phyloP scores from a whole-genome alignment of 1,140 invertebrate genomes.

The Drosophila ambigua region DNA sequence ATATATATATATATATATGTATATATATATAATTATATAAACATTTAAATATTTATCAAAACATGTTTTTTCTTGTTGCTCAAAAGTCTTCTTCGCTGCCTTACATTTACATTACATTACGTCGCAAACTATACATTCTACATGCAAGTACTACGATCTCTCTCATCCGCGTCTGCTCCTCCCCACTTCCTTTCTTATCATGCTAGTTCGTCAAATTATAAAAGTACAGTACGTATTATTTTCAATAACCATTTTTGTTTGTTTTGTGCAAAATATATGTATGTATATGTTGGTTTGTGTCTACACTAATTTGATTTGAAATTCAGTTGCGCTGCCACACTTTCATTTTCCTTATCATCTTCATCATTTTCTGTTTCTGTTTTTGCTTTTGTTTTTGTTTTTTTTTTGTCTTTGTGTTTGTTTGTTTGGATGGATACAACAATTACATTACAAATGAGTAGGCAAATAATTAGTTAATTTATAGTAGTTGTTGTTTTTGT shows the following conservation, averaged over 20 bases:
- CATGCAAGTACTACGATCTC: slow-evolving; percentile 37
- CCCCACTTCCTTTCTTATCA: not conserved
- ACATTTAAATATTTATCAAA: slow-evolving; percentile 82
- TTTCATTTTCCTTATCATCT: slow-evolving; percentile 35
- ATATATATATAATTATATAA: slow-evolving; percentile 65
- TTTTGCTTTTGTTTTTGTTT: slow-evolving; percentile 24
- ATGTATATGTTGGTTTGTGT: slow-evolving; percentile 20
- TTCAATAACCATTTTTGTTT: slow-evolving; percentile 61
- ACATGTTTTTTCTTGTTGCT: slow-evolving; percentile 81
- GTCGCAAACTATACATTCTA: slow-evolving; percentile 56
- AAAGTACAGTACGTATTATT: slow-evolving; percentile 49
- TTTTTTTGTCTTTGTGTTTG: slow-evolving; percentile 53
- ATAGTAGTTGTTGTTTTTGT: slow-evolving; percentile 48
- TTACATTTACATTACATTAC: slow-evolving; percentile 73
- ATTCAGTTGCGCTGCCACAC: slow-evolving; percentile 78
- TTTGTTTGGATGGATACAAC: slow-evolving; percentile 57
- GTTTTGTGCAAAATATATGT: slow-evolving; percentile 75
- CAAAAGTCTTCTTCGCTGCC: slow-evolving; percentile 79
- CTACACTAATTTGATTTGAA: slow-evolving; percentile 82
- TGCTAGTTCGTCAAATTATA: slow-evolving; percentile 38
- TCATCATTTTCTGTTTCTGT: slow-evolving; percentile 23
- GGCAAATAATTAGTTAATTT: slow-evolving; percentile 53
- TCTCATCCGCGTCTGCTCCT: not conserved
- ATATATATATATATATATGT: slow-evolving; percentile 7
- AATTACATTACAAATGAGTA: slow-evolving; percentile 72